phyloP scores from a whole-genome alignment of 2,113 vertebrate genomes.

The Siniperca knerii region DNA sequence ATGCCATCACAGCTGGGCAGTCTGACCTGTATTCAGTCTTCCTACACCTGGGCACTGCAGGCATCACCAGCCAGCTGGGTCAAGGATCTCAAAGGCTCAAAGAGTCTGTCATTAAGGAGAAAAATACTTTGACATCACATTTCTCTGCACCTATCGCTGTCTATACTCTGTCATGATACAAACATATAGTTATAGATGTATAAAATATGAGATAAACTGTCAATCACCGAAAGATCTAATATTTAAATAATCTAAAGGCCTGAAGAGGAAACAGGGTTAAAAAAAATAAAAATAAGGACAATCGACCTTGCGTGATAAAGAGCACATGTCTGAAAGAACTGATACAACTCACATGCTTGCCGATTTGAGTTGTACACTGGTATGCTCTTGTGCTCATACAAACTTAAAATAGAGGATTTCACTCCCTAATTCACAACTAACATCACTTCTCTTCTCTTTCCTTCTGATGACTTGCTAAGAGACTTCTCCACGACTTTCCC shows the following conservation, averaged over 20 bases:
- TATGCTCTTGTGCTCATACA: not conserved
- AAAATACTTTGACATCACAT: not conserved
- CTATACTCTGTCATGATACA: not conserved
- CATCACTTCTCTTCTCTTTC: conserved; percentile 6
- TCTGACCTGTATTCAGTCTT: conserved; percentile 1
- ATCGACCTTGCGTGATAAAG: not conserved
- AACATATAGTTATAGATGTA: not conserved
- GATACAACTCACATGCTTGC: not conserved
- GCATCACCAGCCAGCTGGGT: not conserved
- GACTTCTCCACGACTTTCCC: conserved; percentile 31
- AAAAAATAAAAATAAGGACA: not conserved
- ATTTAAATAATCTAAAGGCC: not conserved
- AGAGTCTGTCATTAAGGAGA: not conserved
- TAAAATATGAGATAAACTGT: not conserved
- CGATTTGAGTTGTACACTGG: not conserved
- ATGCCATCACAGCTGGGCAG: conserved; percentile 3
- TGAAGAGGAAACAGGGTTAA: not conserved
- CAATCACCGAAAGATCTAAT: not conserved
- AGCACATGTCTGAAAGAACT: not conserved
- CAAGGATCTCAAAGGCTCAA: not conserved
- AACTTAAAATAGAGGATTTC: not conserved
- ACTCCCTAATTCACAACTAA: conserved; percentile 15
- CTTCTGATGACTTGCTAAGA: conserved; percentile 35
- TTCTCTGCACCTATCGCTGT: not conserved
- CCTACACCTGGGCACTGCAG: not conserved